Base-by-base conservation (phyloP, 2,113 vertebrate genomes). In the Gymnobelideus leadbeateri region DNA sequence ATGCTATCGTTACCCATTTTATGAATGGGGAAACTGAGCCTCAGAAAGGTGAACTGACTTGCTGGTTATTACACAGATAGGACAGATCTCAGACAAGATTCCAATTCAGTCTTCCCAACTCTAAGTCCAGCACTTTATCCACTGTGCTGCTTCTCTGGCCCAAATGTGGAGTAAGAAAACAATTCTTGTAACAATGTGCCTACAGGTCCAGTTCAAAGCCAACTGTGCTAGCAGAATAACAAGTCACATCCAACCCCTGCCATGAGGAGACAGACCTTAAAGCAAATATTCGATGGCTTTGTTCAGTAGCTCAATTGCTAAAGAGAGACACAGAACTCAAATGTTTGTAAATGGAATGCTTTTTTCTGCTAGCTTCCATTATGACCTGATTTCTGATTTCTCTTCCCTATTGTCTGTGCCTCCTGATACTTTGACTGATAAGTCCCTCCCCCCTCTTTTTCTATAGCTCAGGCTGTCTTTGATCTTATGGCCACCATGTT, bases 301-400 rank as follows among this genome's bases (percentile, higher is more conserved):
- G 57, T 43, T 55, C 31, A 91, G 37, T 91, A 92, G 91, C 21
- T 90, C 7, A 1, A 19, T 46, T 92, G 52, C 90, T 51, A 89
- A 31, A 49, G 31, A 47, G 21, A 92, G 91, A 51, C 57, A 47
- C 23, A 46, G n/a, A 51, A 89, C 61, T 90, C 91, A 91, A 51
- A 91, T 92, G 68, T 43, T 77, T 77, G 95, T 93, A 93, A 95
- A 94, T 10, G 37, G 43, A 94, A 46, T 77, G 25, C 46, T 92
- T 92, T 95, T 49, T 91, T 51, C 52, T 68, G 51, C 31, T 50
- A 91, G 95, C 94, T 93, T 93, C 68, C 61, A 77, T 93, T 84
- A 77, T 51, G 68, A 77, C 77, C 95, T 91, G 37, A 55, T 93
- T 94, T 91, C 92, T 77, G 46, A 52, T 51, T 43, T 91, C 52